Base-by-base conservation (phyloP, 1,140 invertebrate genomes). In the Papilio helenus region DNA sequence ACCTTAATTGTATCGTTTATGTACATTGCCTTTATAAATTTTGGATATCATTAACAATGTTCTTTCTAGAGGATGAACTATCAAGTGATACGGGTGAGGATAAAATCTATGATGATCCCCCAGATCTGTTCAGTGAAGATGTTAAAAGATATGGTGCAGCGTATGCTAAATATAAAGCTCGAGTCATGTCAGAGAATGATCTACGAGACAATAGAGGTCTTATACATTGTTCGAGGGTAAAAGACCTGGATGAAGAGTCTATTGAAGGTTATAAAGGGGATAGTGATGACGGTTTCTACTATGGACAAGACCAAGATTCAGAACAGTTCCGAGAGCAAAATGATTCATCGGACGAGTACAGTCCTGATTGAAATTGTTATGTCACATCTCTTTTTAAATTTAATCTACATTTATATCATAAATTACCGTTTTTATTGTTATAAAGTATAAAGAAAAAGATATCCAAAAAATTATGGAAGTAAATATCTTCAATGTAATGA, bases 21-120 rank as follows among this genome's bases (percentile, higher is more conserved):
- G 51, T 18, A 49, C 16, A 16, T 49, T 16, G 4, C 7, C 51
- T 20, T n/a, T 8, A 1, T 18, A 55, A 55, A 20, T 9, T 26
- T 26, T 61, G 4, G 8, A 61, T 26, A 0, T 20, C 23, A 3
- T 81, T 12, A 72, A 76, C 58, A 29, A 79, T 61, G 1, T 68
- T 73, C 71, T 76, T 88, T 88, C 10, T 86, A 94, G 94, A 92
- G 71, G 89, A 94, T 81, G 88, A 94, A 51, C 88, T 95, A 1
- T 96, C 95, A 20, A 95, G 94, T 80, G 95, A 95, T 86, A 82
- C 85, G 20, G 92, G 86, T 8, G 94, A 95, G 85, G 93, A 94
- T 39, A 88, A 89, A 81, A 92, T 94, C 80, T 95, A 94, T 80
- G 90, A 93, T 20, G 86, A 91, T 29, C 86, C 90, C 20, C 68